Base-by-base conservation (phyloP, 2,113 vertebrate species). In the Nematolebias whitei region DNA sequence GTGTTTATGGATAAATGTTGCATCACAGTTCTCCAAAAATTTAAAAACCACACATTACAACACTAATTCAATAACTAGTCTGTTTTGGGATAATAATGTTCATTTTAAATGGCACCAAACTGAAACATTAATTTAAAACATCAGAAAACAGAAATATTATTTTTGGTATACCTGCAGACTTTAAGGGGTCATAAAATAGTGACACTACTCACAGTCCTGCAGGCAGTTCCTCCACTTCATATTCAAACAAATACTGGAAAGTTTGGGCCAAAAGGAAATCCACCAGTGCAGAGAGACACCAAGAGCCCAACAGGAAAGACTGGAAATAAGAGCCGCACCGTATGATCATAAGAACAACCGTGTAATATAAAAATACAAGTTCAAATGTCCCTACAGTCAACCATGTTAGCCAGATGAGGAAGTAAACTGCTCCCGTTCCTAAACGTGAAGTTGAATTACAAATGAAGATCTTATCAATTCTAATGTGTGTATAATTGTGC, bases 281-380 rank as follows among this genome's bases (percentile, higher is more conserved):
- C 65, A 86, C 58, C 43, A 92, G 67, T 0, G 83, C 90, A 48
- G 92, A 91, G 23, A 94, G 76, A 80, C 87, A 76, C 93, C 93
- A 94, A 6, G 89, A 84, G 44, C 85, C 91, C 58, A 93, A 76
- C 43, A 94, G 80, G 67, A 92, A 93, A 13, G 93, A 94, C 93
- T 94, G 58, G 5, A 65, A 65, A 26, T 19, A 43, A 68, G 14
- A 60, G 16, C 10, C 5, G 0, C 0, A 24, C 12, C 12, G 20
- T 11, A 15, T 12, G 5, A 23, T 14, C 12, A 19, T 56, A 29
- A 57, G 29, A n/a, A n/a, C 39, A 11, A 4, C 40, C 5, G 29
- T 14, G n/a, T 0, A 26, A 1, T 15, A 19, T 15, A 12, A 52
- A 32, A 71, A 23, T 0, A 0, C 14, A 16, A 9, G 19, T 45